phyloP scores from a whole-genome alignment of 2,888 invertebrate genomes.

The Ectemnius cavifrons region DNA sequence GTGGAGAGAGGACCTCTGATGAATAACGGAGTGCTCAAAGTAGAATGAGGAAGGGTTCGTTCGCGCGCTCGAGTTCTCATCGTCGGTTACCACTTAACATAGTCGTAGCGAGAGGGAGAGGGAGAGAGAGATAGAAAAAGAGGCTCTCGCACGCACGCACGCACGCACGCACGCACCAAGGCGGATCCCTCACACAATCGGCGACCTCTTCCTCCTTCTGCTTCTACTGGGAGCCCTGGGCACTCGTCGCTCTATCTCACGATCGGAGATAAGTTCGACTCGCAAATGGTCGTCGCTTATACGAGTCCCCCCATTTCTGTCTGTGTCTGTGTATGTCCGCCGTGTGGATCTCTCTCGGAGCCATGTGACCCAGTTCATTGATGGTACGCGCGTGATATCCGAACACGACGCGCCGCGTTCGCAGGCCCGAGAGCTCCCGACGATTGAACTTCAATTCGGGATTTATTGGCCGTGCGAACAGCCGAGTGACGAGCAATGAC shows the following conservation, averaged over 20 bases:
- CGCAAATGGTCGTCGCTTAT: slow-evolving; percentile 44
- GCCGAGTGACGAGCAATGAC: too few species aligned
- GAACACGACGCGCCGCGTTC: slow-evolving; percentile 22
- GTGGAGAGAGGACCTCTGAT: too few species aligned
- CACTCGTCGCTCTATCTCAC: slow-evolving; percentile 64
- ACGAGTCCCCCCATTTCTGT: neutral
- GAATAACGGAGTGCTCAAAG: too few species aligned
- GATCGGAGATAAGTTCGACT: slow-evolving; percentile 65
- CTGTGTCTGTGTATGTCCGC: slow-evolving; percentile 37
- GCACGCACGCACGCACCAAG: neutral
- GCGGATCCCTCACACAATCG: slow-evolving; percentile 52
- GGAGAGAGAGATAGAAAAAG: neutral
- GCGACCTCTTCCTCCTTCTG: slow-evolving; percentile 57
- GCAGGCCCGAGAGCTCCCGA: neutral
- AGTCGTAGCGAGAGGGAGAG: too few species aligned
- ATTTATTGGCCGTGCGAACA: neutral
- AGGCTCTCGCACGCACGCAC: slow-evolving; percentile 21
- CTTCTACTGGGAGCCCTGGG: slow-evolving; percentile 45
- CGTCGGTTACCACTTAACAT: too few species aligned
- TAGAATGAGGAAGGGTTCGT: too few species aligned
- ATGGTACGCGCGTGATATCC: slow-evolving; percentile 58
- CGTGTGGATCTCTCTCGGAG: slow-evolving; percentile 27
- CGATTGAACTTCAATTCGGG: slow-evolving; percentile 1
- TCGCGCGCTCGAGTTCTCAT: too few species aligned
- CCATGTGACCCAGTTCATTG: slow-evolving; percentile 71